Conservation (phyloP, 1,140 invertebrate genomes). For the Aphelinus certus region DNA sequence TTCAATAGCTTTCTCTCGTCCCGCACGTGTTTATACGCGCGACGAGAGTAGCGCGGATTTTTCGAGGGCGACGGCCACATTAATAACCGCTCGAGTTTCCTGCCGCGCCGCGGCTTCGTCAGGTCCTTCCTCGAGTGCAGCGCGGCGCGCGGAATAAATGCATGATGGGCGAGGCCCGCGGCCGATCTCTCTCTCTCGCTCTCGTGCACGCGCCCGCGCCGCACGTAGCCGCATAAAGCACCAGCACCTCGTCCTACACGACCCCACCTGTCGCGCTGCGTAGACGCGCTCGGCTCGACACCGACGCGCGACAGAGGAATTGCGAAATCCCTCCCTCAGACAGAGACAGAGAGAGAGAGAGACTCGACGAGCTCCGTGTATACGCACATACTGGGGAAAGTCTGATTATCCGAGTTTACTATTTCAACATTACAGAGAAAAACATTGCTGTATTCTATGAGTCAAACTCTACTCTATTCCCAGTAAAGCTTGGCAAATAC, state of each 20-base stretch:
- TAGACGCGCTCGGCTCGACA: constrained; percentile 19
- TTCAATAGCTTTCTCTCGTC: constrained; percentile 37
- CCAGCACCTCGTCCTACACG: constrained; percentile 58
- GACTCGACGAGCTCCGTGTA: background rate
- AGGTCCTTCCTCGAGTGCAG: constrained; percentile 29
- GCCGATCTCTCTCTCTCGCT: too few species aligned
- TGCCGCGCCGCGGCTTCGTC: constrained; percentile 14
- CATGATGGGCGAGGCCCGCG: constrained; percentile 58
- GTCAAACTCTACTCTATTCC: too few species aligned
- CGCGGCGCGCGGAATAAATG: constrained; percentile 45
- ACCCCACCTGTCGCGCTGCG: constrained; percentile 57
- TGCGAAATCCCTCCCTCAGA: constrained; percentile 52
- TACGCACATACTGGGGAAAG: background rate
- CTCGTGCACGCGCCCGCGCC: constrained; percentile 32
- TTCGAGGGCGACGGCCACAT: constrained; percentile 16
- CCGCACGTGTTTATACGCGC: background rate
- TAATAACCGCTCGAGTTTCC: constrained; percentile 38
- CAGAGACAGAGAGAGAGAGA: background rate
- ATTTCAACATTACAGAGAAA: too few species aligned
- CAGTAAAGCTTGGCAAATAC: too few species aligned
- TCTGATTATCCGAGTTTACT: too few species aligned
- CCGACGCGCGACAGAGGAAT: constrained; percentile 46
- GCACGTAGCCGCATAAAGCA: constrained; percentile 58
- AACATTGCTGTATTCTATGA: too few species aligned
- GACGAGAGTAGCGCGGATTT: constrained; percentile 11